A percentile compares a stretch with the other conserved stretches of the same genome.
phyloP scores from a whole-genome alignment of 2,797 vertebrate species.

The Melanogrammus aeglefinus region DNA sequence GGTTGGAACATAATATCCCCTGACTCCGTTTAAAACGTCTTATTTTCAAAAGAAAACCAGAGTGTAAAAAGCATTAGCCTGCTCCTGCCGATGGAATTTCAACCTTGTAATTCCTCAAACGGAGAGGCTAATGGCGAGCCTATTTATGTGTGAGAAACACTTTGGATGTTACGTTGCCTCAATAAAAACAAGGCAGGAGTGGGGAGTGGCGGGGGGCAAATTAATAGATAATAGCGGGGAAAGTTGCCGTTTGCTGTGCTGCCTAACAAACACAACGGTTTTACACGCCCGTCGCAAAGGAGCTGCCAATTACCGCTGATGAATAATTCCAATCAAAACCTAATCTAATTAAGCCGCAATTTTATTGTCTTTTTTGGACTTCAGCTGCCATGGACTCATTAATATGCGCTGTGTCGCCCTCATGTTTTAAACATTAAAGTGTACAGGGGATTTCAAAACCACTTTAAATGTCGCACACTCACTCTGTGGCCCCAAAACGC shows the following conservation, averaged over 20 bases:
- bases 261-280: slow-evolving; percentile 85
- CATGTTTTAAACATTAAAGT: slow-evolving; percentile 77
- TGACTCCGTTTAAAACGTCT: background rate
- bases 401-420: slow-evolving; percentile 81
- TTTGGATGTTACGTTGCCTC: background rate
- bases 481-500: slow-evolving; percentile 40
- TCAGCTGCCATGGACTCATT: slow-evolving; percentile 80
- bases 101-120: background rate
- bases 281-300: slow-evolving; percentile 72
- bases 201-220: slow-evolving; percentile 34
- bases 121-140: background rate
- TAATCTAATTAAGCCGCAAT: slow-evolving; percentile 88
- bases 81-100: background rate
- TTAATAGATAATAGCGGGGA: slow-evolving; percentile 67
- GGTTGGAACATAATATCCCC: background rate
- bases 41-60: background rate
- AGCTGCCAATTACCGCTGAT: slow-evolving; percentile 75
- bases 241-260: slow-evolving; percentile 82
- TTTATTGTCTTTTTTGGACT: slow-evolving; percentile 82
- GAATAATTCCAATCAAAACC: slow-evolving; percentile 88
- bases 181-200: slow-evolving; percentile 20
- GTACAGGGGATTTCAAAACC: slow-evolving; percentile 71
- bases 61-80: background rate
- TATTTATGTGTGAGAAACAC: background rate
- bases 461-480: slow-evolving; percentile 55